Evolutionary conservation across 2,113 vertebrate species (phyloP), one percentile per base, ranked within the genome.

Genomic region (Colistium nudipinnis): DNA sequence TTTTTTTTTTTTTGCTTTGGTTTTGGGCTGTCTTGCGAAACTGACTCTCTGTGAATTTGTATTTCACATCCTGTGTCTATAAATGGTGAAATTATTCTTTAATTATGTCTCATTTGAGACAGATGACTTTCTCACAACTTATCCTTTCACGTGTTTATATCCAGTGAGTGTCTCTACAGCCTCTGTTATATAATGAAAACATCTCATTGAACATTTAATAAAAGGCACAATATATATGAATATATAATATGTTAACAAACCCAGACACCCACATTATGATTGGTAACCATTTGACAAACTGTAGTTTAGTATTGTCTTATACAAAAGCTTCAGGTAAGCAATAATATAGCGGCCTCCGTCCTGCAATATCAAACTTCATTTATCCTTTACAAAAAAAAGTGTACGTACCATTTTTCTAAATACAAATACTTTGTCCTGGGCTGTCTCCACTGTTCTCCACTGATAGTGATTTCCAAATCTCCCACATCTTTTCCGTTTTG

Each of bases 331-430:
- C n/a, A n/a, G n/a, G n/a, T n/a, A n/a, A n/a, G 11, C 39, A 43
- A 8, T 43, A 43, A 31, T 6, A 27, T 19, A 6, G 4, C 14
- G 10, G 3, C 4, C 13, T 28, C n/a, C n/a, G n/a, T n/a, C 24
- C 43, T 16, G n/a, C n/a, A 41, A 51, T 28, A 38, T 53, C 8
- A 49, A 20, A 55, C 33, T 19, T 7, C 33, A 56, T 16, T 13
- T 24, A 11, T 3, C 13, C 4, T 44, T 1, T 25, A 13, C 3
- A 24, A 36, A 76, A 43, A 20, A 43, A 25, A 35, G 17, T 1
- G 5, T 74, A 86, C 85, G 0, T 81, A 88, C 87, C 83, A 13
- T 76, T 76, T 85, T 87, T 4, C n/a, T 59, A 52, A 51, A 54
- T 6, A 73, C 19, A 52, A 66, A 56, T 38, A 35, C 38, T 36